Evolutionary conservation across 1,140 invertebrate species (phyloP).

Genomic region (Antheraea pernyi): DNA sequence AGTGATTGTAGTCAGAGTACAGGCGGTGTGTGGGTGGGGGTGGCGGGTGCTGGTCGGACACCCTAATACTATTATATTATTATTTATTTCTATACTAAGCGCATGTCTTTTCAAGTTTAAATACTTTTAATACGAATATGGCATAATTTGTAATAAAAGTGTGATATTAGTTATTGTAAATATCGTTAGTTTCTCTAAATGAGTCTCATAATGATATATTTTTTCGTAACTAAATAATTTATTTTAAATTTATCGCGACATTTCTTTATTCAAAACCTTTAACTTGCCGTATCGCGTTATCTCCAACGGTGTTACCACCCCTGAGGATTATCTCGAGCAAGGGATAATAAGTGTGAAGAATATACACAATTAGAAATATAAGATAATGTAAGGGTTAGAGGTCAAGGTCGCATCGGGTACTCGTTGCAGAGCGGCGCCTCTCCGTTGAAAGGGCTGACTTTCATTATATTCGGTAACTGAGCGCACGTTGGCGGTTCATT

Average conservation of each 20-base stretch:
- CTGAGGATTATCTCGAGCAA: neutral
- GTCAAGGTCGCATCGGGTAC: neutral
- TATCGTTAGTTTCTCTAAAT: too few relatives aligned
- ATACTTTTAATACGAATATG: neutral
- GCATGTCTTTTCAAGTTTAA: neutral
- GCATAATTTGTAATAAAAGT: too few relatives aligned
- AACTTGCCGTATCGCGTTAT: neutral
- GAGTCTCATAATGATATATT: too few relatives aligned
- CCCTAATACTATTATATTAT: conserved; percentile 15
- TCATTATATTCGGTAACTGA: neutral
- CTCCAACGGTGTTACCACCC: neutral
- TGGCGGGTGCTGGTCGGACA: too few relatives aligned
- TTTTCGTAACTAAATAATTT: too few relatives aligned
- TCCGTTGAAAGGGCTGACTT: neutral
- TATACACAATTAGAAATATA: neutral
- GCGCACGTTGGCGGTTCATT: neutral
- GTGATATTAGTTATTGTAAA: too few relatives aligned
- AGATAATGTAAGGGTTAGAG: neutral
- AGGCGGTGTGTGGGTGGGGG: neutral
- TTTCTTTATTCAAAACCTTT: too few relatives aligned
- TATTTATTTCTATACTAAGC: conserved; percentile 7
- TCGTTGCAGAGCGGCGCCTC: too few relatives aligned
- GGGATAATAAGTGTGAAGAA: neutral
- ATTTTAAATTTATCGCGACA: too few relatives aligned
- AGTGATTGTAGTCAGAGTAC: neutral